Conservation (phyloP, 2,797 vertebrate species). For the Scolopax bukidnonensis region DNA sequence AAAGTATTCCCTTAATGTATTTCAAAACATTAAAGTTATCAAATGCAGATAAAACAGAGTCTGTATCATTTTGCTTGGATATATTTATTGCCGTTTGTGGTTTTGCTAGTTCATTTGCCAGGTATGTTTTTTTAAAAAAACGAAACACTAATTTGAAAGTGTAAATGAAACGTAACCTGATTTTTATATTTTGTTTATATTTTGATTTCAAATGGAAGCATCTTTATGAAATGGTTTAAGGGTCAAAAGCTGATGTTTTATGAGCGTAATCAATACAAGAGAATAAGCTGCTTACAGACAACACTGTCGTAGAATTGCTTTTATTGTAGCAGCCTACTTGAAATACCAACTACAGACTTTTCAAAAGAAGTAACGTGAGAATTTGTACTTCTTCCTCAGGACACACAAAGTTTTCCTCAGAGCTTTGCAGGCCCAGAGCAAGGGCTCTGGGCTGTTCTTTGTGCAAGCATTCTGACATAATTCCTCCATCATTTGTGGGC, state of each 20-base stretch:
- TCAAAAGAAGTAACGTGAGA: neutral
- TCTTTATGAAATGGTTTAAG: neutral
- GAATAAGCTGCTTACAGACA: neutral
- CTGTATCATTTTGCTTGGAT: neutral
- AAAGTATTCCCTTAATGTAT: neutral
- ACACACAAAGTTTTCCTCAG: neutral
- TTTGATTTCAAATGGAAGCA: neutral
- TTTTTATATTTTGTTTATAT: neutral
- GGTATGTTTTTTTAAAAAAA: neutral
- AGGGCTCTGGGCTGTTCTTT: neutral
- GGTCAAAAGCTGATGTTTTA: neutral
- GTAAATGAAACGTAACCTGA: neutral
- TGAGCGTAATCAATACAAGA: neutral
- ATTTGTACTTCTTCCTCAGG: neutral
- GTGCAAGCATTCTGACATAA: rapidly evolving
- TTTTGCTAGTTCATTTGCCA: neutral
- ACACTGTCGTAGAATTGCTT: neutral
- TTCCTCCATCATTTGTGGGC: neutral
- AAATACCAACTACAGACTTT: neutral
- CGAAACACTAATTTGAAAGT: neutral
- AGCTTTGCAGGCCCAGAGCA: neutral
- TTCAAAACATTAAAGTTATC: neutral
- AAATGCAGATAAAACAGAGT: neutral
- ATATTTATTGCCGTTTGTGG: neutral
- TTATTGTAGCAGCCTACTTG: neutral